Conservation (phyloP, 2,888 invertebrate species). For the Vesta saturnalis region DNA sequence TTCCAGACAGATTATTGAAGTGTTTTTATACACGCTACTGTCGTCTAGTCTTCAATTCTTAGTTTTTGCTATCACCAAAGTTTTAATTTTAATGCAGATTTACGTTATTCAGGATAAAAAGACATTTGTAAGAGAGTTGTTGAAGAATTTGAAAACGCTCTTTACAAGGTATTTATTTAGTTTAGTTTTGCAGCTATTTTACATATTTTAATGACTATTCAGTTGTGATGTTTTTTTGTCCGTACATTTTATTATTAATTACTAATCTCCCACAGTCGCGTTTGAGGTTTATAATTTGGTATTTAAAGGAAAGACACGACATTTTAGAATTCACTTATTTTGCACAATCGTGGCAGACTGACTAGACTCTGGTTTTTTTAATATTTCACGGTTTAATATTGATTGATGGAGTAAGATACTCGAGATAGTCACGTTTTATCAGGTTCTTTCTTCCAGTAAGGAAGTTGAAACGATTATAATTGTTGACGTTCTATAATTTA, state of each 20-base stretch:
- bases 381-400: constrained; percentile 7
- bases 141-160: constrained; percentile 4
- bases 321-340: background rate
- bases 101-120: constrained; percentile 14
- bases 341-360: background rate
- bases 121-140: constrained; percentile 12
- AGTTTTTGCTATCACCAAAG: constrained; percentile 17
- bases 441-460: background rate
- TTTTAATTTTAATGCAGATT: constrained; percentile 23
- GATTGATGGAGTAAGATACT: background rate
- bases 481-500: constrained; percentile 4
- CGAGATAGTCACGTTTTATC: background rate
- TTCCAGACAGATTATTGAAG: constrained; percentile 28
- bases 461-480: background rate
- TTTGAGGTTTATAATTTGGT: background rate
- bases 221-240: background rate
- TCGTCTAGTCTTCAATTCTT: constrained; percentile 21
- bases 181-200: background rate
- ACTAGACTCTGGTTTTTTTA: constrained; percentile 10
- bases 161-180: background rate
- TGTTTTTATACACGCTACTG: constrained; percentile 22
- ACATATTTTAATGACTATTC: background rate
- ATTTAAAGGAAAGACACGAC: background rate
- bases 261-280: no score
- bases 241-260: background rate